Conservation (phyloP, 2,113 vertebrate genomes). For the Rhinogobius similis region DNA sequence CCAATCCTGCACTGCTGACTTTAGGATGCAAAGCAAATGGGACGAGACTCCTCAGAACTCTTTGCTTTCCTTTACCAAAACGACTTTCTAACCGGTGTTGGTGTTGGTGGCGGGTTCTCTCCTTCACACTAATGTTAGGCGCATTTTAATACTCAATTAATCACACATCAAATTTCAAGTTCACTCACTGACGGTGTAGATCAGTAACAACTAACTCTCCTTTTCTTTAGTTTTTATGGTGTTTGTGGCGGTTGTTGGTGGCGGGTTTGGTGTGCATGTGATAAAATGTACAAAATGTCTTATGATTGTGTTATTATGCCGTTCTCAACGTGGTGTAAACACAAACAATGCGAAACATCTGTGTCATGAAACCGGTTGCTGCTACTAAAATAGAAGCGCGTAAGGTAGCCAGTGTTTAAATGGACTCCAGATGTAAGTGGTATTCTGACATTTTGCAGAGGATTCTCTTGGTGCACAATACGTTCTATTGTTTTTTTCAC, state of each 20-base stretch:
- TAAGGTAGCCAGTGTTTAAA: conserved; percentile 6
- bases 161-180: conserved; percentile 48
- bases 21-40: conserved; percentile 73
- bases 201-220: conserved; percentile 77
- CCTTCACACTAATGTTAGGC: conserved; percentile 75
- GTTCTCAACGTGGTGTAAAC: conserved; percentile 18
- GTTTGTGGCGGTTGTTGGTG: conserved; percentile 44
- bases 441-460: neutral
- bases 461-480: neutral
- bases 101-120: conserved; percentile 70
- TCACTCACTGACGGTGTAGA: conserved; percentile 62
- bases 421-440: conserved; percentile 1
- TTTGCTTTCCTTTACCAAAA: conserved; percentile 61
- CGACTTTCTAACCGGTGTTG: conserved; percentile 50
- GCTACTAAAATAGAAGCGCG: neutral
- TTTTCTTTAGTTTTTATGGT: conserved; percentile 29
- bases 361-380: conserved; percentile 61
- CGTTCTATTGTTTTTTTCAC: neutral
- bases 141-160: conserved; percentile 73
- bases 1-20: conserved; percentile 50
- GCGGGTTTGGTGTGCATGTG: conserved; percentile 22
- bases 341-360: conserved; percentile 53
- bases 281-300: conserved; percentile 22
- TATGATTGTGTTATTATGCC: conserved; percentile 17
- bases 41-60: conserved; percentile 63